Conservation (phyloP, 1,140 invertebrate genomes). For the Drosophila guanche region DNA sequence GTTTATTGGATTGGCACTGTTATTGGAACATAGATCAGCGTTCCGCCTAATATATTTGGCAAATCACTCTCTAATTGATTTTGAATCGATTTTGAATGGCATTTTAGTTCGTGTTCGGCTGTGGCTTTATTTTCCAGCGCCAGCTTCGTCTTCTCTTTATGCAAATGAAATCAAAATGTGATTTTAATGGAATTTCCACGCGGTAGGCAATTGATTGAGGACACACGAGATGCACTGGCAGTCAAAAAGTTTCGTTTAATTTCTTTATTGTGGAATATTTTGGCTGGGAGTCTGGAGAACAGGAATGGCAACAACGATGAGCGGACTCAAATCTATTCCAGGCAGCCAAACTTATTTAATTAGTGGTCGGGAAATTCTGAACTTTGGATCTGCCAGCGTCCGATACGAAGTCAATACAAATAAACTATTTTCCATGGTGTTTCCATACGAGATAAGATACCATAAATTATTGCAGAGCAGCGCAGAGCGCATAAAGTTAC, state of each 20-base stretch:
- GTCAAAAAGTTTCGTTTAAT: constrained; percentile 41
- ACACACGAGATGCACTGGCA: constrained; percentile 14
- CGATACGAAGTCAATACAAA: too few species aligned
- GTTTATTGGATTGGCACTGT: constrained; percentile 4
- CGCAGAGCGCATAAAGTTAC: too few species aligned
- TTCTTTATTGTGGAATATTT: constrained; percentile 8
- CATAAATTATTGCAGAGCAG: too few species aligned
- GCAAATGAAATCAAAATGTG: constrained; percentile 73
- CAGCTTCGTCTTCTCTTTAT: constrained; percentile 59
- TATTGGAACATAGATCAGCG: constrained; percentile 9
- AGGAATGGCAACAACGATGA: constrained; percentile 17
- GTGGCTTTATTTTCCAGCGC: constrained; percentile 30
- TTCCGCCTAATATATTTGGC: constrained; percentile 33
- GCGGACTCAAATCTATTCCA: constrained; percentile 30
- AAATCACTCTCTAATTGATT: constrained; percentile 70
- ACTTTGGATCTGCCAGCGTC: neutral
- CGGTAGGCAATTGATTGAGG: constrained; percentile 25
- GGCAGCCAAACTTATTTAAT: constrained; percentile 48
- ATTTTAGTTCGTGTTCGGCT: constrained; percentile 22
- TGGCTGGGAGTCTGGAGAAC: neutral
- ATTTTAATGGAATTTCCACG: constrained; percentile 67
- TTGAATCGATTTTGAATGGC: constrained; percentile 70
- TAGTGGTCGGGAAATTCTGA: constrained; percentile 37
- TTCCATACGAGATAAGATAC: too few species aligned
- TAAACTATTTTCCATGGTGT: too few species aligned